Percentiles rank a stretch among this genome's conserved stretches.
Evolutionary conservation across 2,888 invertebrate species (phyloP).

Genomic region (Cremastobaeus sp.): DNA sequence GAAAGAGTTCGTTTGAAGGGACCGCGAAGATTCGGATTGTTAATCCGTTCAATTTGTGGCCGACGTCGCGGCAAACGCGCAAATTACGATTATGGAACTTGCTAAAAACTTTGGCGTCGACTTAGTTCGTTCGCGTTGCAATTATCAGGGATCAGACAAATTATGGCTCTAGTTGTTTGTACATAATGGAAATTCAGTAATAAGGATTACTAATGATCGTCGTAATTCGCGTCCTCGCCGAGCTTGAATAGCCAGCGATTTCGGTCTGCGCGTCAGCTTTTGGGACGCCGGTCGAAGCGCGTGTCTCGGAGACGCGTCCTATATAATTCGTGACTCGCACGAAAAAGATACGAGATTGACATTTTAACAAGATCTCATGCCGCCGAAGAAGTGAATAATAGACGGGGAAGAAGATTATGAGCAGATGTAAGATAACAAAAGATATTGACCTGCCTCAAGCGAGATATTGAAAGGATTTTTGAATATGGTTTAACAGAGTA

Average conservation of each 20-base stretch:
- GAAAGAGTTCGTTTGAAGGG: constrained; percentile 18
- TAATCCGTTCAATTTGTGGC: constrained; percentile 38
- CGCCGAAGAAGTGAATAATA: constrained; percentile 20
- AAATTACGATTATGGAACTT: constrained; percentile 11
- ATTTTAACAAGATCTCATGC: constrained; percentile 33
- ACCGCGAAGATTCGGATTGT: constrained; percentile 11
- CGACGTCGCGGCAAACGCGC: constrained; percentile 11
- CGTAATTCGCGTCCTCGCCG: too few species aligned
- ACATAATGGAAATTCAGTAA: too few species aligned
- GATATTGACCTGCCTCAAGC: constrained; percentile 47
- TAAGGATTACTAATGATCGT: too few species aligned
- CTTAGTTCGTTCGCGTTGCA: too few species aligned
- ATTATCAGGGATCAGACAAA: too few species aligned
- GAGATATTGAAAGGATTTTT: constrained; percentile 42
- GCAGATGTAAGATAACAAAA: constrained; percentile 29
- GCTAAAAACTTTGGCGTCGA: background rate
- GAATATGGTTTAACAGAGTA: constrained; percentile 23
- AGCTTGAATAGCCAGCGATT: too few species aligned
- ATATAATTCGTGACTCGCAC: background rate
- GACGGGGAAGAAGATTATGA: constrained; percentile 22
- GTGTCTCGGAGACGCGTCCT: background rate
- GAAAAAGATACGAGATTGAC: constrained; percentile 27
- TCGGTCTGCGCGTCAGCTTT: too few species aligned
- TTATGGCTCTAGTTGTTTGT: too few species aligned
- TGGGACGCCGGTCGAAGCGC: too few species aligned